These are phyloP conservation scores for Protodeltote pygarga DNA, from an alignment of 2,888 invertebrate species.

Conservation along the genomic window DNA sequence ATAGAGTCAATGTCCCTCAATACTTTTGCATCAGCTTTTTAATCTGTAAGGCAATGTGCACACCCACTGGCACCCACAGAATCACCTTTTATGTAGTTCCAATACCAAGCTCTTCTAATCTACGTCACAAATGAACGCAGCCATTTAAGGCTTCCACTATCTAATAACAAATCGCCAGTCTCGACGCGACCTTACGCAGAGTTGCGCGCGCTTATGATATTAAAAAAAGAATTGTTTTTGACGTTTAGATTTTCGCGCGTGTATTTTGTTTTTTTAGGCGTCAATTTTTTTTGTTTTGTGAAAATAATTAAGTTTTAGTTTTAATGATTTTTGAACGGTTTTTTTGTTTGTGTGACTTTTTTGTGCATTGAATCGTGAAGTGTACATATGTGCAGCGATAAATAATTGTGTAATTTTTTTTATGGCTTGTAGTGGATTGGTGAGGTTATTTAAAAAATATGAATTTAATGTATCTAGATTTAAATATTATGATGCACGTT, in stretches of 20 bases:
- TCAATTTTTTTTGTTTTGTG: background rate
- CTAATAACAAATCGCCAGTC: constrained; percentile 63
- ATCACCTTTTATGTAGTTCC: constrained; percentile 35
- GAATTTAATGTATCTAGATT: background rate
- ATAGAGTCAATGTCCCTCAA: constrained; percentile 12
- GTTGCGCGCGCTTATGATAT: constrained; percentile 62
- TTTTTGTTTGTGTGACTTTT: too few relatives aligned
- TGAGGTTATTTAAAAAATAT: constrained; percentile 16
- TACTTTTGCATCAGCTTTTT: constrained; percentile 7
- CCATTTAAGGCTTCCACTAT: constrained; percentile 65
- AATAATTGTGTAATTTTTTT: background rate
- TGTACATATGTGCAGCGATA: constrained; percentile 16
- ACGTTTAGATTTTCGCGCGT: constrained; percentile 30
- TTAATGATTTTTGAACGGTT: constrained; percentile 6
- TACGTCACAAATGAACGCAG: constrained; percentile 51
- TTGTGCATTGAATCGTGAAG: constrained; percentile 10
- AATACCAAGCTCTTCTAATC: constrained; percentile 39
- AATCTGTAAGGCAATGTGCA: constrained; percentile 19
- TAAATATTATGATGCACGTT: background rate
- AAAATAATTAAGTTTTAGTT: constrained; percentile 1
- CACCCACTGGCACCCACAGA: constrained; percentile 26
- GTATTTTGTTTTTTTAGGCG: constrained; percentile 3
- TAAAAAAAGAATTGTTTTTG: constrained; percentile 43
- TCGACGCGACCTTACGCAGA: constrained; percentile 61
- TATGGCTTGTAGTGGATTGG: constrained; percentile 3